Base-by-base conservation (phyloP, 2,113 vertebrate species). In the Scatophagus argus region DNA sequence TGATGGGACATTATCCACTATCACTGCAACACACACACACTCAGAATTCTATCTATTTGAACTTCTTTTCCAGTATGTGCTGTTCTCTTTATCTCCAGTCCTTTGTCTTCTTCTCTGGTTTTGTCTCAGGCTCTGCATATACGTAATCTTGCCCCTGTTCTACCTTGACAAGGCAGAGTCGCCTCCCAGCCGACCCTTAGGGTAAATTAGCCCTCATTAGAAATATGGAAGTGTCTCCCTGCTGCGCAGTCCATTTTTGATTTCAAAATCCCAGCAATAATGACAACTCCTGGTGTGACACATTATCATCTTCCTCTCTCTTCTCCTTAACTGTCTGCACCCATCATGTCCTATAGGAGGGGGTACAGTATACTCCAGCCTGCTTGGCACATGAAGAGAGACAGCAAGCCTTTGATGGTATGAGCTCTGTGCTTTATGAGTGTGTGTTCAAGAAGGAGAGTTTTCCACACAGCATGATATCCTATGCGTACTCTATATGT, bases 371-470 rank as follows among this genome's bases (percentile, higher is more conserved):
- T 43, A 16, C 59, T 38, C 39, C 3, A 51, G 74, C 23, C 32
- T 31, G 54, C 66, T 38, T 81, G 79, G 70, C 81, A 79, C 67
- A 61, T 69, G 76, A 55, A 70, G 31, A 74, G 31, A 58, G 27
- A 44, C 69, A 65, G 56, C 73, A 14, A 36, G 79, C 51, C 79
- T 92, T 89, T 88, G 82, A 92, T 87, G 83, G 81, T 51, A 77
- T 47, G 74, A 88, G 68, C 74, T 76, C 21, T 27, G 25, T 46
- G 54, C 32, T 55, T 67, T 55, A 73, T 36, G 38, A 44, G 46
- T 49, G 49, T 38, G 65, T 63, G 65, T 62, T 21, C 6, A 19
- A 21, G 27, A 39, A 19, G 34, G 54, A 74, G 56, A 44, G 31
- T 54, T 70, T 58, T 49, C 10, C 43, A 7, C 71, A 19, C 59